Base-by-base conservation (phyloP, 1,140 invertebrate genomes). In the Atopsyche davidsoni region DNA sequence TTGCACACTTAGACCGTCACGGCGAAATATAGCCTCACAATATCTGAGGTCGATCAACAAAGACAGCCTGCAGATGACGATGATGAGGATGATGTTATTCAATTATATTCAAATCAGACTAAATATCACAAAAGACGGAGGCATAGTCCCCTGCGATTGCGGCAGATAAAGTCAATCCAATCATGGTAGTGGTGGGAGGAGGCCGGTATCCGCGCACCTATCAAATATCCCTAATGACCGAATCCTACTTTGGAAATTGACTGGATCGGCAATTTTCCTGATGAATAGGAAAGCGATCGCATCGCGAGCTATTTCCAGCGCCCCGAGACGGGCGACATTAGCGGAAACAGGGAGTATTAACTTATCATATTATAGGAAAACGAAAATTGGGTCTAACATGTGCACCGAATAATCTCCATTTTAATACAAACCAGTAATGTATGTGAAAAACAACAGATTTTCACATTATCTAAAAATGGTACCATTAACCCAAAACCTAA, bases 181-280 rank as follows among this genome's bases (percentile, higher is more conserved):
- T 56, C 51, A 47, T 51, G 48, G 42, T 47, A 47, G 51, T 23
- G 48, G 38, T 40, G 36, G 45, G 39, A 46, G 46, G 32, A 23
- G 14, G 32, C 31, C 53, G 40, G 32, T 56, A 56, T 51, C 48
- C 48, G 53, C 28, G 23, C 9, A 42, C 52, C 53, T 46, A 56
- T 56, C 53, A 56, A 56, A 56, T 56, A 47, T 51, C 24, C 53
- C 48, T 56, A 56, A 56, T 47, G 53, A 56, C 48, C 48, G 43
- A 42, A 47, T 43, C 46, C 34, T 50, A 43, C 47, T 56, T 43
- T 43, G 23, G 43, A 40, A 39, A 55, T 28, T 44, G 41, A 16
- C 35, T 18, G 18, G 19, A 18, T 7, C 16, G 46, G 36, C 46
- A n/a, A 40, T 48, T 48, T 48, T n/a, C 22, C 36, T 2, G 17